These are phyloP conservation scores for Lucinisca nassula DNA, from an alignment of 2,888 invertebrate species.

Conservation along the genomic window DNA sequence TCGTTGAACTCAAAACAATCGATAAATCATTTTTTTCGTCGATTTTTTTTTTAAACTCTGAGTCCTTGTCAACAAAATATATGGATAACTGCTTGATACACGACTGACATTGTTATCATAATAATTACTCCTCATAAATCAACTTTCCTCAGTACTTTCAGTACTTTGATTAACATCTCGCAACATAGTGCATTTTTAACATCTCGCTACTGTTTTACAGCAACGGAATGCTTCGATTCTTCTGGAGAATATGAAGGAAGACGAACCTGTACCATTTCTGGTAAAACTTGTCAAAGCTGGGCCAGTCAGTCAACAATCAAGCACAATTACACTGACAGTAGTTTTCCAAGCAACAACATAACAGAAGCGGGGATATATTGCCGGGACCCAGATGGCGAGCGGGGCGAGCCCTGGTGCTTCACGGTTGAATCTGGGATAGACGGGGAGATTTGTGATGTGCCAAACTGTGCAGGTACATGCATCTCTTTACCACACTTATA, in stretches of 20 bases:
- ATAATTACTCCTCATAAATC: too few relatives aligned
- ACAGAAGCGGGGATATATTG: conserved; percentile 6
- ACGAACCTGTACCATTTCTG: not conserved
- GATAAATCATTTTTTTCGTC: too few relatives aligned
- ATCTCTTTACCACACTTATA: too few relatives aligned
- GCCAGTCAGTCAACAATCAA: conserved; percentile 6
- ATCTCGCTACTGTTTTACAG: too few relatives aligned
- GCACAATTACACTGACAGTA: not conserved
- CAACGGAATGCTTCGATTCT: not conserved
- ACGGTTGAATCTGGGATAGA: conserved; percentile 7
- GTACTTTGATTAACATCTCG: too few relatives aligned
- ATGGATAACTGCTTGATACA: too few relatives aligned
- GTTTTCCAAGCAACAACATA: not conserved
- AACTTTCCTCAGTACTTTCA: too few relatives aligned
- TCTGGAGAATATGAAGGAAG: not conserved
- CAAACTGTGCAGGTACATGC: conserved; percentile 31
- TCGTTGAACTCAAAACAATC: too few relatives aligned
- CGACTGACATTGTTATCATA: too few relatives aligned
- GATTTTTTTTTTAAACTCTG: too few relatives aligned
- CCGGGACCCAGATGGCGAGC: conserved; percentile 9
- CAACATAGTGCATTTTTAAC: too few relatives aligned
- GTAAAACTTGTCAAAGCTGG: conserved; percentile 29
- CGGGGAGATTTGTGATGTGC: conserved; percentile 43
- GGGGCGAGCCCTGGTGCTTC: conserved; percentile 48
- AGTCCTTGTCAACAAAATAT: too few relatives aligned